Evolutionary conservation across 2,113 vertebrate genomes (phyloP), one percentile per base, ranked within the genome.

Genomic region (Ciconia maguari): DNA sequence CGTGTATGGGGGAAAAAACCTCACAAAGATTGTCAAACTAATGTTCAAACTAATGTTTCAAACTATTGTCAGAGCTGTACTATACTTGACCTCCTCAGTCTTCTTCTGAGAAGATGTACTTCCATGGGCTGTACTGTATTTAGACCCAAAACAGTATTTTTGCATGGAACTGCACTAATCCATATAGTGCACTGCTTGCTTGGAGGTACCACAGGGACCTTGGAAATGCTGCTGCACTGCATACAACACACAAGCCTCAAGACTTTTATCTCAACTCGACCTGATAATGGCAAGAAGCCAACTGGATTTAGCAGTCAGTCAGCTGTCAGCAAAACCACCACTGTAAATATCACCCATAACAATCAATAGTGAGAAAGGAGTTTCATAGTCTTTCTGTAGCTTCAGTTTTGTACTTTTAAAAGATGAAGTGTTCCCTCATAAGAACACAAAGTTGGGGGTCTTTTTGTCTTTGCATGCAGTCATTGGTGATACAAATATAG

Each of bases 1-100:
- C 3, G 49, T 1, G 6, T 13, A 87, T 17, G 4, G 10, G 16
- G 2, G 4, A 54, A 61, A 61, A 54, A 58, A 11, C 1, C 25
- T n/a, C 27, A 60, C 6, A 42, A 57, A 81, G 2, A 5, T 54
- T 55, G 9, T 83, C 52, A 76, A 85, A n/a, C 4, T 66, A 49
- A 32, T 18, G 2, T 70, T 85, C 29, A 72, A 80, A 85, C 18
- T n/a, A n/a, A 74, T 7, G 11, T 27, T 64, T 89, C 48, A 66
- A 55, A 57, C n/a, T 42, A 79, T 26, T 25, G 9, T 52, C 34
- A 69, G n/a, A 87, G 32, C n/a, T 68, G 18, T 11, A 51, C 9
- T n/a, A 20, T 7, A 22, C 34, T 80, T 66, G 7, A 87, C 11
- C 26, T 89, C 24, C 32, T 46, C 24, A 12, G 26, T 55, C 20